Evolutionary conservation across 2,797 vertebrate genomes (phyloP).

Genomic region (Falco concolor): DNA sequence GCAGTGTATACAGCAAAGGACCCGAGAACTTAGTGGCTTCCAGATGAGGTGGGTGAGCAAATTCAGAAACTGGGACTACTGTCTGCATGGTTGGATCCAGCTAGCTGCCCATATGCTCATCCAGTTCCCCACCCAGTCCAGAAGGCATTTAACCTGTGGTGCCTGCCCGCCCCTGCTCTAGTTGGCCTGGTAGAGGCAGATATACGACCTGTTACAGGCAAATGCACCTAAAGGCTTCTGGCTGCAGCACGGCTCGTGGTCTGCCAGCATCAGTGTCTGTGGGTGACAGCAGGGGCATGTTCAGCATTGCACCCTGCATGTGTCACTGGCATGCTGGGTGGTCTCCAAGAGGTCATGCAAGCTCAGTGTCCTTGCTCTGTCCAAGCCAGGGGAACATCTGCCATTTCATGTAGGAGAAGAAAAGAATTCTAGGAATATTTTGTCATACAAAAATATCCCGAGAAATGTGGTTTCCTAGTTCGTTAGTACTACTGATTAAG

Average conservation of each 20-base stretch:
- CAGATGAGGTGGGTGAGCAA: background rate
- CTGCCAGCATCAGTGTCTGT: background rate
- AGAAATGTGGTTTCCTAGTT: background rate
- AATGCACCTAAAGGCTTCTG: background rate
- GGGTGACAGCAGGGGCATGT: background rate
- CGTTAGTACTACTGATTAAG: background rate
- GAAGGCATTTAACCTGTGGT: background rate
- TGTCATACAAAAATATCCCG: background rate
- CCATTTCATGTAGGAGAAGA: background rate
- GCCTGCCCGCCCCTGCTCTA: background rate
- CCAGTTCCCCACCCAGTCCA: background rate
- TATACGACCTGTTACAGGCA: background rate
- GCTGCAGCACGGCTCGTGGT: background rate
- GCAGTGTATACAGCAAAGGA: background rate
- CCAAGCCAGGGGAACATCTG: background rate
- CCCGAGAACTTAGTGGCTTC: background rate
- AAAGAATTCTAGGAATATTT: background rate
- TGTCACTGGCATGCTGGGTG: background rate
- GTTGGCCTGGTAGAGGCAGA: background rate
- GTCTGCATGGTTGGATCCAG: background rate
- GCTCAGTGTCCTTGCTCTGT: background rate
- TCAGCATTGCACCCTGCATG: background rate
- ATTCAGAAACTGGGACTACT: background rate
- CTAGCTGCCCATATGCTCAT: background rate
- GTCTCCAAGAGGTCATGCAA: background rate